Base-by-base conservation (phyloP, 2,113 vertebrate genomes). In the Paramormyrops kingsleyae region DNA sequence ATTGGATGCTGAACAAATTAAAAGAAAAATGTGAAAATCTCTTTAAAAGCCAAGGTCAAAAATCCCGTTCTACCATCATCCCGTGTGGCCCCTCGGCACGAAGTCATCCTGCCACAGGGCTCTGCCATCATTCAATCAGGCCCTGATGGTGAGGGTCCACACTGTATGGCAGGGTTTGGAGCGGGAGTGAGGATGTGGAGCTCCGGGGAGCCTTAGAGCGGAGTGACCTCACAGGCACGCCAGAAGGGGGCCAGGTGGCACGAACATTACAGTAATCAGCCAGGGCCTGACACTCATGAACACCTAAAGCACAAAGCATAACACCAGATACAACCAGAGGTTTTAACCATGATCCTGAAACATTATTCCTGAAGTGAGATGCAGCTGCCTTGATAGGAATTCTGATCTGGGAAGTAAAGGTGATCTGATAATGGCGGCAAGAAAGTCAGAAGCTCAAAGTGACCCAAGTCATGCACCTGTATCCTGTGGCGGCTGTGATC, bases 1-100 rank as follows among this genome's bases (percentile, higher is more conserved):
- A 94, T 91, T 91, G 94, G 92, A 93, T 92, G 93, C 91, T 91
- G 87, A 88, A 93, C 92, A 95, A 96, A 95, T 95, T 94, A 95
- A 93, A 84, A 93, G 95, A 93, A 90, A 90, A 94, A 94, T 92
- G 92, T 94, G 93, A 91, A 93, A 95, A 94, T 94, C 92, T 94
- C 93, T 95, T 95, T 95, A 92, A 70, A 95, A 93, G 91, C 92
- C 89, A 91, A 91, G 91, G 89, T 90, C 59, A 88, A 89, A 90
- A 92, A 89, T 92, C 90, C 59, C 92, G 89, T 90, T 53, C 49
- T 8, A 24, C 44, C 35, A 42, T 35, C 35, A 44, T 44, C 83
- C 83, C 39, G 42, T 46, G 83, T 47, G 83, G 24, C 21, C 44
- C 83, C 19, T 46, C 4, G 35, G 74, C 15, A 31, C 10, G 5